Conservation (phyloP, 23 tunicate species). For the Halocynthia aurantium region DNA sequence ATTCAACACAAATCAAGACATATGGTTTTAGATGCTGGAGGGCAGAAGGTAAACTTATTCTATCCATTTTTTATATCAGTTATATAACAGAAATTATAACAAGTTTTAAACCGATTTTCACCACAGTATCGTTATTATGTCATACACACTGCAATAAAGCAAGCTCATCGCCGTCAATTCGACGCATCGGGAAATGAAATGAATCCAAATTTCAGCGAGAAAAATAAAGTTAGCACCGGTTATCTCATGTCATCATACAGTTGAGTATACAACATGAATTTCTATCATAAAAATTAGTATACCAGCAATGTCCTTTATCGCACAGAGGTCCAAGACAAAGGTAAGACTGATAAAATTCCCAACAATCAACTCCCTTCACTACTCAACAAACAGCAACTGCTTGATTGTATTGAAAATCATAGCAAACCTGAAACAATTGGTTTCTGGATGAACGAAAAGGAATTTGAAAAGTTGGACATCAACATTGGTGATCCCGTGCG, state of each 20-base stretch:
- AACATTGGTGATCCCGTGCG: slow-evolving; percentile 11
- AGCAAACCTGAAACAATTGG: background rate
- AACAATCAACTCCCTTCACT: background rate
- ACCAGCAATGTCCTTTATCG: too few relatives aligned
- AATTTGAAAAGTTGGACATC: slow-evolving; percentile 12
- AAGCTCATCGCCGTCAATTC: slow-evolving; percentile 20
- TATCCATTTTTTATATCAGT: too few relatives aligned
- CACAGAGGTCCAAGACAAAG: background rate
- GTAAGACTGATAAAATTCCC: background rate
- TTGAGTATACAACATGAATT: background rate
- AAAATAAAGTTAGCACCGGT: slow-evolving; percentile 20
- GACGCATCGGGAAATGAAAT: slow-evolving; percentile 9
- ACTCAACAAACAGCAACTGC: background rate
- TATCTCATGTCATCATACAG: slow-evolving; percentile 25
- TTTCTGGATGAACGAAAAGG: slow-evolving; percentile 12
- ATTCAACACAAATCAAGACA: background rate
- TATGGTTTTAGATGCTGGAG: background rate
- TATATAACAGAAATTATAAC: too few relatives aligned
- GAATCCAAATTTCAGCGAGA: slow-evolving; percentile 23
- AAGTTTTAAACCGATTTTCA: too few relatives aligned
- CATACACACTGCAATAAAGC: slow-evolving; percentile 11
- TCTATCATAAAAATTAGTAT: too few relatives aligned
- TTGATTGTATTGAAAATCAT: background rate
- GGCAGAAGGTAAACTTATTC: too few relatives aligned
- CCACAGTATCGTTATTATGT: slow-evolving; percentile 12